These are phyloP conservation scores for Microctonus aethiopoides DNA, from an alignment of 2,888 invertebrate species.

Conservation along the genomic window DNA sequence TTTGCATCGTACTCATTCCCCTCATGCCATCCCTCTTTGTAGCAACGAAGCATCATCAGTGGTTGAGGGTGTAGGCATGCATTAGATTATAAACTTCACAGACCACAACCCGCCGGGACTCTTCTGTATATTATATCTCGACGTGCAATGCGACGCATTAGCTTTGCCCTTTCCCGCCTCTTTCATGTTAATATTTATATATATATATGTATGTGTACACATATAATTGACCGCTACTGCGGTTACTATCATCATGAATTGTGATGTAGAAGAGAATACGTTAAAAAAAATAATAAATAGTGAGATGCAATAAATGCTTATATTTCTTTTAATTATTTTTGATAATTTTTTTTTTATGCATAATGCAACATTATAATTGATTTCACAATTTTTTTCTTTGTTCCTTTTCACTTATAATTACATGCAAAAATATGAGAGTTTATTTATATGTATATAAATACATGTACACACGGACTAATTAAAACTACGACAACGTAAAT, in stretches of 20 bases:
- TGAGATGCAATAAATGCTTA: neutral
- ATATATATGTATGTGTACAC: neutral
- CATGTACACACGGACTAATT: neutral
- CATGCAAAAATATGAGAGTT: neutral
- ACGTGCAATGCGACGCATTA: constrained; percentile 51
- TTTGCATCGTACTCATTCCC: too few relatives aligned
- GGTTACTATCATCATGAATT: neutral
- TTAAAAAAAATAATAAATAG: neutral
- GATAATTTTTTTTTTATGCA: neutral
- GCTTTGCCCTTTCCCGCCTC: constrained; percentile 41
- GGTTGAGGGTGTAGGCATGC: constrained; percentile 55
- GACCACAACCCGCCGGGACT: constrained; percentile 48
- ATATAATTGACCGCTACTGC: neutral
- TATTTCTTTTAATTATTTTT: neutral
- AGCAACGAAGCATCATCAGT: constrained; percentile 38
- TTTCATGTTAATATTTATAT: constrained; percentile 25
- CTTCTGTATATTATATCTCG: neutral
- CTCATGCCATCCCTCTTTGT: neutral
- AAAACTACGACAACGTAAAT: neutral
- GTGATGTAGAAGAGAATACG: too few relatives aligned
- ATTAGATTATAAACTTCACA: constrained; percentile 66
- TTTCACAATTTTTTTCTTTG: neutral
- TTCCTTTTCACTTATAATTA: neutral
- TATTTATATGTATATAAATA: too few relatives aligned
- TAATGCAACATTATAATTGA: neutral